Percentiles rank a stretch among this genome's conserved stretches.
phyloP scores from a whole-genome alignment of 1,140 invertebrate genomes.

The Glossosoma conforme region DNA sequence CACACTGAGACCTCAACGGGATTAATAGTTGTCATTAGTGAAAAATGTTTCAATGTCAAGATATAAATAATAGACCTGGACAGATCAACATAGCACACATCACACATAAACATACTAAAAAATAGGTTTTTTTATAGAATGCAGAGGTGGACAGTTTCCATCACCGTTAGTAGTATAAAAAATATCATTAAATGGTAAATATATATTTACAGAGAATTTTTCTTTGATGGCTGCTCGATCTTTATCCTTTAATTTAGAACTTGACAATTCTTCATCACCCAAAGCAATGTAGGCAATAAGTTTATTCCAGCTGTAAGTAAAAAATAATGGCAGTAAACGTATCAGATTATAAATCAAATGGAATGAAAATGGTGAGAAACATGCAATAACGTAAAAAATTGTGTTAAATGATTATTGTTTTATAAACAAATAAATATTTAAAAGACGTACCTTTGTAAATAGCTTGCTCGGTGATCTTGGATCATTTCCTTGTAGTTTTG shows the following conservation, averaged over 20 bases:
- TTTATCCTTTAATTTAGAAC: conserved; percentile 76
- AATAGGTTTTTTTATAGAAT: too few species aligned
- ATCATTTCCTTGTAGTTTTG: conserved; percentile 79
- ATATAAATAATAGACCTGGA: too few species aligned
- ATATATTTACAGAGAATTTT: conserved; percentile 72
- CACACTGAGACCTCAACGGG: too few species aligned
- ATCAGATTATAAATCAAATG: too few species aligned
- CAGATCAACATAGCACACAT: too few species aligned
- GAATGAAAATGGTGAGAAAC: conserved; percentile 8
- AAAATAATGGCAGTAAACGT: too few species aligned
- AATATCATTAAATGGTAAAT: too few species aligned
- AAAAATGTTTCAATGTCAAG: too few species aligned
- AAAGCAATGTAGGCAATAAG: conserved; percentile 67
- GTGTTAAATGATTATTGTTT: conserved; percentile 12
- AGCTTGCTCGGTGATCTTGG: conserved; percentile 69
- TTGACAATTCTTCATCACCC: conserved; percentile 60
- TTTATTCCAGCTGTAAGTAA: conserved; percentile 71
- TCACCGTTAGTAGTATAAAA: too few species aligned
- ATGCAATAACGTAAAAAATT: not conserved
- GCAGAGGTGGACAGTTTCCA: too few species aligned
- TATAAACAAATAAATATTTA: conserved; percentile 3
- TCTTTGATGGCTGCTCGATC: conserved; percentile 91
- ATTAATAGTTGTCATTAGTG: too few species aligned
- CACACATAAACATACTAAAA: too few species aligned
- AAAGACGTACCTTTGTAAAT: conserved; percentile 63